A percentile compares a stretch with the other conserved stretches of the same genome.
phyloP scores from a whole-genome alignment of 2,888 invertebrate genomes.

The Hyles lineata region DNA sequence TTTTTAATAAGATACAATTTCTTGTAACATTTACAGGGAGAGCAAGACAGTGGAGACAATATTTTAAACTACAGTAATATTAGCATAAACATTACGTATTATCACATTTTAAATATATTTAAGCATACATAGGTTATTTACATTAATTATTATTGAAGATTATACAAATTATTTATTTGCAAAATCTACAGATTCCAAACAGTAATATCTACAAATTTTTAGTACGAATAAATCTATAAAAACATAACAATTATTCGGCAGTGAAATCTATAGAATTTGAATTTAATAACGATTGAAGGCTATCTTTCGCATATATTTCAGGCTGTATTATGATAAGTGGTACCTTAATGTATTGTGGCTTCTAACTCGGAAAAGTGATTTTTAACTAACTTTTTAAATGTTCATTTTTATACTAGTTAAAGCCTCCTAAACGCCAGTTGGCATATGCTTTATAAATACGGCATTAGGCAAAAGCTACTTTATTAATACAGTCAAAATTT shows the following conservation, averaged over 20 bases:
- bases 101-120: neutral
- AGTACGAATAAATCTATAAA: neutral
- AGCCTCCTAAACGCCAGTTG: conserved; percentile 14
- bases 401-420: conserved; percentile 13
- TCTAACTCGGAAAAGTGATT: neutral
- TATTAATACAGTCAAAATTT: conserved; percentile 15
- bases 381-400: neutral
- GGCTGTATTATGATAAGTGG: neutral
- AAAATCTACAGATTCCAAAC: conserved; percentile 16
- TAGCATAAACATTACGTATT: neutral
- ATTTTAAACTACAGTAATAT: conserved; percentile 23
- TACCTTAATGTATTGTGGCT: neutral
- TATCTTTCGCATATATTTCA: neutral
- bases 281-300: neutral
- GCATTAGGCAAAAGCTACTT: neutral
- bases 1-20: conserved; percentile 39
- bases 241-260: neutral
- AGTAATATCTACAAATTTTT: neutral
- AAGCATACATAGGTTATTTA: neutral
- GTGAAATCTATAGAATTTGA: conserved; percentile 5
- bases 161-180: neutral
- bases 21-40: conserved; percentile 58
- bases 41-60: conserved; percentile 68
- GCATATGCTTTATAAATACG: conserved; percentile 4
- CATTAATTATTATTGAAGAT: neutral